Percentiles rank a stretch among this genome's conserved stretches.
These are phyloP conservation scores for Drosophila repletoides DNA, from an alignment of 1,140 invertebrate species.

Conservation along the genomic window DNA sequence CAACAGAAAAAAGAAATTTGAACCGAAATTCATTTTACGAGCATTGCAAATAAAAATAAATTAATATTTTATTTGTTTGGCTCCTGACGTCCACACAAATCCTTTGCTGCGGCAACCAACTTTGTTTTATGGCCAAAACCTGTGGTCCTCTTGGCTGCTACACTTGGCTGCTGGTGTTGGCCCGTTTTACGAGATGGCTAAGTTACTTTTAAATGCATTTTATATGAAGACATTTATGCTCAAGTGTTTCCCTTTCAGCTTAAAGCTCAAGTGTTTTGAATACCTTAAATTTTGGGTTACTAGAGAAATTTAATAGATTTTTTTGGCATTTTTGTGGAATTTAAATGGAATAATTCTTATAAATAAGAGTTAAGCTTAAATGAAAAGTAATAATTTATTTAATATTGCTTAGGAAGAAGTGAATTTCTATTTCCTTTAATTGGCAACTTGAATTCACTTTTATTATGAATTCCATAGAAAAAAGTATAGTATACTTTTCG, in stretches of 20 bases:
- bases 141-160: slow-evolving; percentile 10
- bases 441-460: no score
- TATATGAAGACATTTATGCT: slow-evolving; percentile 38
- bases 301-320: no score
- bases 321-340: no score
- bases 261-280: slow-evolving; percentile 22
- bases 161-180: background rate
- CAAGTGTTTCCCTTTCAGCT: background rate
- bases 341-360: no score
- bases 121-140: slow-evolving; percentile 61
- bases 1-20: background rate
- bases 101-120: slow-evolving; percentile 28
- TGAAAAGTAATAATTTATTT: no score
- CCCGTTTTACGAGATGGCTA: slow-evolving; percentile 26
- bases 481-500: no score
- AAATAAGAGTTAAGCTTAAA: no score
- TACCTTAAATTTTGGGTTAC: background rate
- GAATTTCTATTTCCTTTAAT: no score
- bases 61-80: slow-evolving; percentile 67
- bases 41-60: slow-evolving; percentile 56
- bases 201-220: slow-evolving; percentile 65
- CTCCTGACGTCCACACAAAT: slow-evolving; percentile 1
- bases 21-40: slow-evolving; percentile 52
- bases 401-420: no score
- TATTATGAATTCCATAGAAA: no score